A percentile compares a stretch with the other conserved stretches of the same genome.
These are phyloP conservation scores for Origma solitaria DNA, from an alignment of 2,113 vertebrate genomes.

Conservation along the genomic window DNA sequence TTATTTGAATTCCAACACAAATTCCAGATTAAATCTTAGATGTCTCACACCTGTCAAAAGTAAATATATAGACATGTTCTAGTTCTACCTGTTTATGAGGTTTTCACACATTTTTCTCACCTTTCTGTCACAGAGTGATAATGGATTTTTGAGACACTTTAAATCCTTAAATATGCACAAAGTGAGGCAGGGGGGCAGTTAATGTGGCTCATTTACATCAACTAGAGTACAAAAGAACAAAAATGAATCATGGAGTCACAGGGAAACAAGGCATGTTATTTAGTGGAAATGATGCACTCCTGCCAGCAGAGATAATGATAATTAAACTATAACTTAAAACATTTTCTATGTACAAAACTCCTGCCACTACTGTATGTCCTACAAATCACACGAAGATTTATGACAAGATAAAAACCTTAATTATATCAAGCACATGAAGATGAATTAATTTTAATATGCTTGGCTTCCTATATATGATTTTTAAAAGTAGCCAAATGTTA, in stretches of 20 bases:
- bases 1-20: background rate
- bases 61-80: background rate
- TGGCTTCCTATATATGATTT: background rate
- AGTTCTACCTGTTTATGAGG: background rate
- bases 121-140: background rate
- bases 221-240: background rate
- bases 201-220: conserved; percentile 32
- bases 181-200: conserved; percentile 20
- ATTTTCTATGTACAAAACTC: background rate
- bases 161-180: conserved; percentile 16
- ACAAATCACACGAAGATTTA: background rate
- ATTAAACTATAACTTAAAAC: conserved; percentile 3
- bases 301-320: conserved; percentile 13
- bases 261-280: background rate
- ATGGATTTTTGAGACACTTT: conserved; percentile 22
- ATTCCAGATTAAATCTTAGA: background rate
- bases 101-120: background rate
- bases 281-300: background rate
- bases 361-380: background rate
- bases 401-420: background rate
- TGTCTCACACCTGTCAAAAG: background rate
- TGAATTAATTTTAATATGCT: background rate
- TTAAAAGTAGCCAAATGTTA: background rate
- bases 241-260: background rate
- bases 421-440: background rate